Conservation (phyloP, 1,140 invertebrate species). For the Epicauta chinensis region DNA sequence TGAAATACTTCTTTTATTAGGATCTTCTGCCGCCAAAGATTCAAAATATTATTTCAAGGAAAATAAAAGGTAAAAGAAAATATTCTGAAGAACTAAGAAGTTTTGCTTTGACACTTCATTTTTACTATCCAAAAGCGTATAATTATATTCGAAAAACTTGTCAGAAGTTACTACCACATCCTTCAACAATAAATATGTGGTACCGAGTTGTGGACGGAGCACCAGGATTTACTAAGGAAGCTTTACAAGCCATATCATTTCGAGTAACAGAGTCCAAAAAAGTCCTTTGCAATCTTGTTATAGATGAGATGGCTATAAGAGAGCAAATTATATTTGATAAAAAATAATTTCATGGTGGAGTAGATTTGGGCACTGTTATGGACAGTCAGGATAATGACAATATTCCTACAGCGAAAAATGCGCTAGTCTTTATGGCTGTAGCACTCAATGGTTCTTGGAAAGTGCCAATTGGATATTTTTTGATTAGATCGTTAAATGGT, state of each 20-base stretch:
- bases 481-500: slow-evolving; percentile 1
- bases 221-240: slow-evolving; percentile 1
- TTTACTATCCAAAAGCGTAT: not conserved
- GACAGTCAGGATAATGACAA: not conserved
- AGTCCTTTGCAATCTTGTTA: not conserved
- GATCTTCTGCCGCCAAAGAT: no score
- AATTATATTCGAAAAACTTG: slow-evolving; percentile 2
- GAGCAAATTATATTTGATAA: slow-evolving; percentile 2
- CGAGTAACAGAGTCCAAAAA: not conserved
- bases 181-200: slow-evolving; percentile 2
- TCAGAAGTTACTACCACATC: not conserved
- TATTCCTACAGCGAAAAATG: not conserved
- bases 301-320: slow-evolving; percentile 6
- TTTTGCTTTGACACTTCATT: not conserved
- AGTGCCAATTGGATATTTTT: slow-evolving; percentile 7
- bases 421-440: slow-evolving; percentile 2
- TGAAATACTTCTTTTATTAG: no score
- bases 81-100: not conserved
- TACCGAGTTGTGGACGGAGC: not conserved
- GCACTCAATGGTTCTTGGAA: not conserved
- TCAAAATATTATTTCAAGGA: no score
- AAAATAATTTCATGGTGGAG: slow-evolving; percentile 1
- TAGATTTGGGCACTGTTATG: slow-evolving; percentile 1
- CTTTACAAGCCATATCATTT: not conserved
- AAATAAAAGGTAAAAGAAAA: no score